These are phyloP conservation scores for Gymnothorax javanicus DNA, from an alignment of 2,797 vertebrate genomes.

Conservation along the genomic window DNA sequence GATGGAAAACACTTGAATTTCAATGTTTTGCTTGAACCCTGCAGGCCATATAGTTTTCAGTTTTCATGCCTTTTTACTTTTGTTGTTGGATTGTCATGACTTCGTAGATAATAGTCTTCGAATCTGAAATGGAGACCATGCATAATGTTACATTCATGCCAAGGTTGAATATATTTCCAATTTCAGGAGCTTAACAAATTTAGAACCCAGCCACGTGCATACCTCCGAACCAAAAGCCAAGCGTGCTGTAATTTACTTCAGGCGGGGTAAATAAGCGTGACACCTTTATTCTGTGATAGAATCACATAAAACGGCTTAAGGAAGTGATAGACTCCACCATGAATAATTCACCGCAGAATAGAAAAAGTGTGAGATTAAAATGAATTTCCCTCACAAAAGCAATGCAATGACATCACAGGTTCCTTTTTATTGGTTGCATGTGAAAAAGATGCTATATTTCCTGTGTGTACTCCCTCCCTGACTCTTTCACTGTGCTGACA, in stretches of 20 bases:
- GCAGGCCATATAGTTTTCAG: conserved; percentile 18
- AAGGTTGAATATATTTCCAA: conserved; percentile 32
- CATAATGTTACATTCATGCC: conserved; percentile 34
- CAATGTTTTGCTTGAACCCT: neutral
- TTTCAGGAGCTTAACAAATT: conserved; percentile 35
- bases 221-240: neutral
- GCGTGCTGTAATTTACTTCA: neutral
- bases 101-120: conserved; percentile 21
- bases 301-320: conserved; percentile 21
- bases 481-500: neutral
- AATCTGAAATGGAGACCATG: conserved; percentile 17
- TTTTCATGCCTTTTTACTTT: conserved; percentile 27
- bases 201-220: conserved; percentile 12
- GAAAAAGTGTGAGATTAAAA: conserved; percentile 28
- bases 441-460: neutral
- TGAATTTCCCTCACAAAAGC: conserved; percentile 4
- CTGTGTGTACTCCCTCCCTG: neutral
- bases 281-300: neutral
- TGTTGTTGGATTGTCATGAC: neutral
- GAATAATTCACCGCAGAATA: conserved; percentile 41
- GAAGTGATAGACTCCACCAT: conserved; percentile 27
- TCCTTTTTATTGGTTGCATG: neutral
- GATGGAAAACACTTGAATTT: neutral
- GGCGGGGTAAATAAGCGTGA: neutral
- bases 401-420: conserved; percentile 21